Percentiles rank a stretch among this genome's conserved stretches.
These are phyloP conservation scores for Psilopogon haemacephalus DNA, from an alignment of 2,113 vertebrate species.

Conservation along the genomic window DNA sequence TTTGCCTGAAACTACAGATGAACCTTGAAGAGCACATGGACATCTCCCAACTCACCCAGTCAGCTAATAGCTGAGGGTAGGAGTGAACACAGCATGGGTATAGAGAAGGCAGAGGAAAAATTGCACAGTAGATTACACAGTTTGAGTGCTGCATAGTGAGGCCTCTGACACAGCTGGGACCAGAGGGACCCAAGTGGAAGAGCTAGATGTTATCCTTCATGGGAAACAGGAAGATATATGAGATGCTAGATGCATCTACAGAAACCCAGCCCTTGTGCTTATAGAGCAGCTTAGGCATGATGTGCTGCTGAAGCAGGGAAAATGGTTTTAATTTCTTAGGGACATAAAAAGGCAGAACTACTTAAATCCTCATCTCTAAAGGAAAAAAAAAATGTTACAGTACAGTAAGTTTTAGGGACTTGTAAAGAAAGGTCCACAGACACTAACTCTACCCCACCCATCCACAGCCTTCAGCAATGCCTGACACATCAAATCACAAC, in stretches of 20 bases:
- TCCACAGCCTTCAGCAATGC: background rate
- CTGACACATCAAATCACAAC: background rate
- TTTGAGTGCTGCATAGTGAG: background rate
- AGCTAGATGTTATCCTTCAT: accelerated
- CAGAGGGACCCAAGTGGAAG: accelerated
- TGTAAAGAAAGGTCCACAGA: background rate
- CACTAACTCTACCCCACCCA: background rate
- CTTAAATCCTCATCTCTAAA: background rate
- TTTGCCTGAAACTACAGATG: background rate
- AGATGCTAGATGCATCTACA: accelerated
- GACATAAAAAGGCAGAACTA: background rate
- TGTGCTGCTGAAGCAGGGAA: accelerated
- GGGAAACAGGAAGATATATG: accelerated
- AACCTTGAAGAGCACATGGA: accelerated
- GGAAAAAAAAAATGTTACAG: background rate
- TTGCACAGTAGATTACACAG: background rate
- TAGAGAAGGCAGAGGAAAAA: background rate
- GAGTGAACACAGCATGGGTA: accelerated
- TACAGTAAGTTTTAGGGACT: background rate
- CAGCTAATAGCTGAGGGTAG: accelerated
- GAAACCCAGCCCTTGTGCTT: background rate
- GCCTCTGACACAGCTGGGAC: background rate
- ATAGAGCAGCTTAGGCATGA: background rate
- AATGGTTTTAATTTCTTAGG: background rate
- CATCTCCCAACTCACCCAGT: background rate